These are phyloP conservation scores for Phoenicopterus ruber DNA, from an alignment of 2,113 vertebrate genomes.

Conservation along the genomic window DNA sequence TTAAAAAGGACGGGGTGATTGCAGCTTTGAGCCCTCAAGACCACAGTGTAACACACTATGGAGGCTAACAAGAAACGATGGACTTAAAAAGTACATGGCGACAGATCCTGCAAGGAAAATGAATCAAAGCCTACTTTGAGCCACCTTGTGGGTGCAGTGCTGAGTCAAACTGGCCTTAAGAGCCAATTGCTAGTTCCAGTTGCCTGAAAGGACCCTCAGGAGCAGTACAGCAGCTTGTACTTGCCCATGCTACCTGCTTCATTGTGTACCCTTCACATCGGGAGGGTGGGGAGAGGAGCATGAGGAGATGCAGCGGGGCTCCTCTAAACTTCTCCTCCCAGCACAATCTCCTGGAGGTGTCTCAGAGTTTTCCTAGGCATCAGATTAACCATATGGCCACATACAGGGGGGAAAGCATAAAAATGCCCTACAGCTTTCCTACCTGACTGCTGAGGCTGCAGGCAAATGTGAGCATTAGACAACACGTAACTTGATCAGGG, in stretches of 20 bases:
- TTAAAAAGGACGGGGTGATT: not conserved
- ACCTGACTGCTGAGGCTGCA: not conserved
- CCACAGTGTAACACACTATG: not conserved
- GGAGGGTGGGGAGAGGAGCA: not conserved
- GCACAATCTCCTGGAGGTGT: not conserved
- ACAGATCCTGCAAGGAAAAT: not conserved
- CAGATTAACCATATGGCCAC: not conserved
- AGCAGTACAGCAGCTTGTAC: not conserved
- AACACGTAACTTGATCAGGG: not conserved
- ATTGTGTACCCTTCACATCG: not conserved
- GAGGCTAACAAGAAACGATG: not conserved
- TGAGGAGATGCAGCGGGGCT: not conserved
- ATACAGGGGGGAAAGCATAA: rapidly evolving
- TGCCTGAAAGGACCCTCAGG: rapidly evolving
- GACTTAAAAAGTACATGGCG: not conserved
- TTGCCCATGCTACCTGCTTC: not conserved
- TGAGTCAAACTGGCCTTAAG: not conserved
- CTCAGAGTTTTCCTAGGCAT: not conserved
- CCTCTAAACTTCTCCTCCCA: not conserved
- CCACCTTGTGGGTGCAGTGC: too few species aligned
- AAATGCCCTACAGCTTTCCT: not conserved
- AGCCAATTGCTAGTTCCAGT: not conserved
- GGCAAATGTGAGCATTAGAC: not conserved
- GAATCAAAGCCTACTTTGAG: not conserved
- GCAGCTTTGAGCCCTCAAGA: not conserved